Conservation (phyloP, 1,140 invertebrate genomes). For the Microplitis mediator region DNA sequence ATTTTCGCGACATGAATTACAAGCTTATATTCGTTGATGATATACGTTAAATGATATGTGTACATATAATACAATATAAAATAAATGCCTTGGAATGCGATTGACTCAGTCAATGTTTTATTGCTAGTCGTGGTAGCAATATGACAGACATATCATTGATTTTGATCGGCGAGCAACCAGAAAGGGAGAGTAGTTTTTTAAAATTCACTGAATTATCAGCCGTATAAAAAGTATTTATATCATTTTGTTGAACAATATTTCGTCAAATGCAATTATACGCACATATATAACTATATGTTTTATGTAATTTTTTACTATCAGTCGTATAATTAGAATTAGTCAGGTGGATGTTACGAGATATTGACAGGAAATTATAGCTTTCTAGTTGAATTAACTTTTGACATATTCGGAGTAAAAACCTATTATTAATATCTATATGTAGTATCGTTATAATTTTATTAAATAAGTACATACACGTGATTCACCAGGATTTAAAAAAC, state of each 20-base stretch:
- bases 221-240: no score
- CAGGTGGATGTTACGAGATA: not conserved
- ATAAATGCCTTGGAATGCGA: not conserved
- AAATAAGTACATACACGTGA: no score
- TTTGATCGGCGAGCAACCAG: no score
- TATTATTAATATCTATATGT: not conserved
- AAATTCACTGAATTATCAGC: no score
- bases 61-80: not conserved
- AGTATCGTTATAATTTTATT: no score
- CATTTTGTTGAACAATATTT: no score
- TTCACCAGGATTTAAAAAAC: no score
- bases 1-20: not conserved
- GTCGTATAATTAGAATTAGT: not conserved
- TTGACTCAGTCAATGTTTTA: not conserved
- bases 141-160: not conserved
- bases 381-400: not conserved
- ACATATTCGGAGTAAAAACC: not conserved
- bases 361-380: slow-evolving; percentile 2
- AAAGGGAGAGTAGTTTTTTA: no score
- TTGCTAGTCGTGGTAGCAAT: not conserved
- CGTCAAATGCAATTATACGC: no score
- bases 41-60: not conserved
- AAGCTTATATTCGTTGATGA: not conserved
- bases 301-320: not conserved
- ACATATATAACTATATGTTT: not conserved